Evolutionary conservation across 2,888 invertebrate species (phyloP), one percentile per base, ranked within the genome.

Genomic region (Listrodromus nycthemerus): DNA sequence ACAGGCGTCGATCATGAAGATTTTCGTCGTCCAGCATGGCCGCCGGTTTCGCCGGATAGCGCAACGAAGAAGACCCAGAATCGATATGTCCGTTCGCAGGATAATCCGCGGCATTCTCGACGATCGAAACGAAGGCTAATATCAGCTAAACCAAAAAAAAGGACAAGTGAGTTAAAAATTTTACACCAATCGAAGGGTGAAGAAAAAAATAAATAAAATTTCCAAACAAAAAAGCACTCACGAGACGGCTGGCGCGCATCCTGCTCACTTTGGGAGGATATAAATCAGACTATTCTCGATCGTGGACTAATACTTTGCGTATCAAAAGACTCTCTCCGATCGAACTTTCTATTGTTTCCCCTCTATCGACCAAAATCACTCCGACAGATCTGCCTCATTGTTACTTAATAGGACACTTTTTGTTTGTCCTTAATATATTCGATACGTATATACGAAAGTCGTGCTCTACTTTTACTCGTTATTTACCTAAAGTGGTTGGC

Each of bases 221-320:
- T 1, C 45, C n/a, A 69, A 70, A 19, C 41, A 7, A 30, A 83
- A 37, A 77, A 61, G 27, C 86, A 89, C 90, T 91, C 85, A 91
- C 91, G 61, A 89, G 84, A 74, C 84, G 84, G 67, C 86, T 86
- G 82, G 81, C 82, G 66, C 74, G 80, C 90, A 90, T 89, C 84
- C 75, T 90, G 88, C 85, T 88, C 85, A 83, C 87, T 84, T 86
- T 79, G 67, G 70, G 73, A 86, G 87, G 88, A 87, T 87, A 86
- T 84, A 76, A 88, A 86, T 87, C 84, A 83, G 75, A 88, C 87
- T 88, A 87, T 81, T 83, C 73, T 76, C 83, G 58, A 55, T 48
- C 63, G 80, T 61, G 30, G n/a, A 80, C 77, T 74, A 85, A 84
- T 82, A 83, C 78, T 81, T 41, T 41, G 41, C 41, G 41, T 41